phyloP scores from a whole-genome alignment of 2,113 vertebrate species.

The Callipepla squamata region DNA sequence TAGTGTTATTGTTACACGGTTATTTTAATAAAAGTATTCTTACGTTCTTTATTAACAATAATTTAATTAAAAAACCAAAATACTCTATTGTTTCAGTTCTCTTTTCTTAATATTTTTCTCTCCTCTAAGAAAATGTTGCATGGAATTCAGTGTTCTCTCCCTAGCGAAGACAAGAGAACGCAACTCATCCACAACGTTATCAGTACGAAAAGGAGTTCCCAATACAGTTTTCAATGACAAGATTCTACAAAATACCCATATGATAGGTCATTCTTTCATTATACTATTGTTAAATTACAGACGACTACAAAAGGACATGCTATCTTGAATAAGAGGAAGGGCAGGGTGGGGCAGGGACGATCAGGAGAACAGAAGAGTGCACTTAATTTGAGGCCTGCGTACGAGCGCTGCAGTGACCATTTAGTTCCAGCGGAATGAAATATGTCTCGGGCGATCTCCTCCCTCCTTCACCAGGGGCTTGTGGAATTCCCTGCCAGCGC shows the following conservation, averaged over 20 bases:
- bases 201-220: constrained; percentile 78
- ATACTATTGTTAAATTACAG: constrained; percentile 81
- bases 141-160: constrained; percentile 78
- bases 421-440: constrained; percentile 99
- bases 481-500: constrained; percentile 98
- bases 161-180: constrained; percentile 75
- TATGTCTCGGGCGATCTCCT: constrained; percentile 97
- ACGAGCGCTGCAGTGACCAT: constrained; percentile 77
- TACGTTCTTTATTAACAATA: constrained; percentile 85
- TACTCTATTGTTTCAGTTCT: constrained; percentile 85
- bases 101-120: constrained; percentile 83
- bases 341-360: constrained; percentile 76
- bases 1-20: constrained; percentile 83
- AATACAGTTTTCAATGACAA: constrained; percentile 80
- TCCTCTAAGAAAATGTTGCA: constrained; percentile 81
- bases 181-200: constrained; percentile 77
- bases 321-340: constrained; percentile 74
- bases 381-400: constrained; percentile 90
- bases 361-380: constrained; percentile 96
- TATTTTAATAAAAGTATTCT: constrained; percentile 84
- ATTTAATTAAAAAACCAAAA: constrained; percentile 88
- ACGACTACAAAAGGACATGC: constrained; percentile 84
- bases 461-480: constrained; percentile 99
- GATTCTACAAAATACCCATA: constrained; percentile 83
- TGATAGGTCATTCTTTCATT: constrained; percentile 80